These are phyloP conservation scores for Girardinus metallicus DNA, from an alignment of 2,797 vertebrate genomes.

Conservation along the genomic window DNA sequence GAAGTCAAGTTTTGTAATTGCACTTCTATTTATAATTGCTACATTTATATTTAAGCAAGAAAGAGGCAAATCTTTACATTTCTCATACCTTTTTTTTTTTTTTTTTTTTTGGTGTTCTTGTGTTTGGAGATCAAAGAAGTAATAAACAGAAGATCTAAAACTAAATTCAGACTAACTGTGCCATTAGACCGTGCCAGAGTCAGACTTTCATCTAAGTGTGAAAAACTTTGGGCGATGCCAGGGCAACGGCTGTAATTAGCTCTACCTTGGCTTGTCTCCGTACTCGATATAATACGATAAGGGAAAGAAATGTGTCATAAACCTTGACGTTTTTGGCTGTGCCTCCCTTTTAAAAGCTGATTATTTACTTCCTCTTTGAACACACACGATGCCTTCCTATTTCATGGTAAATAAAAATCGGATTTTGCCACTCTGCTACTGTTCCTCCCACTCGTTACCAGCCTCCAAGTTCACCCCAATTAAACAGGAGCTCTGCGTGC, in stretches of 20 bases:
- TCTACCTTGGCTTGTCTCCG: conserved; percentile 7
- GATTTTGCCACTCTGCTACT: conserved; percentile 30
- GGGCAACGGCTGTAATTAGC: background rate
- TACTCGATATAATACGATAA: background rate
- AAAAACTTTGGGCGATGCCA: background rate
- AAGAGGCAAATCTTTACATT: background rate
- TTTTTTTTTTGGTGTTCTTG: background rate
- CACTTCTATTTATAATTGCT: background rate
- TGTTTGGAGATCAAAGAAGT: background rate
- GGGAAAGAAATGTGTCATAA: background rate
- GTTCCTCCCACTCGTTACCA: conserved; percentile 45
- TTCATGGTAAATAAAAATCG: conserved; percentile 58
- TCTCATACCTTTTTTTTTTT: background rate
- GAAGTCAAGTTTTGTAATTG: background rate
- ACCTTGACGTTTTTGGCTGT: background rate
- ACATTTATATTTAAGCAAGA: background rate
- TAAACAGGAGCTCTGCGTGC: conserved; percentile 74
- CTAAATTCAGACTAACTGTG: background rate
- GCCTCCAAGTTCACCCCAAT: conserved; percentile 72
- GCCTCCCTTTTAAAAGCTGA: conserved; percentile 2
- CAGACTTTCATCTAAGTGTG: background rate
- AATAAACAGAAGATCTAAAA: background rate
- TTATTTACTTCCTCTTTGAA: conserved; percentile 27
- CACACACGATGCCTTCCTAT: conserved; percentile 21
- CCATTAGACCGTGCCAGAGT: background rate